Evolutionary conservation across 2,113 vertebrate genomes (phyloP).

Genomic region (Dasyprocta punctata): DNA sequence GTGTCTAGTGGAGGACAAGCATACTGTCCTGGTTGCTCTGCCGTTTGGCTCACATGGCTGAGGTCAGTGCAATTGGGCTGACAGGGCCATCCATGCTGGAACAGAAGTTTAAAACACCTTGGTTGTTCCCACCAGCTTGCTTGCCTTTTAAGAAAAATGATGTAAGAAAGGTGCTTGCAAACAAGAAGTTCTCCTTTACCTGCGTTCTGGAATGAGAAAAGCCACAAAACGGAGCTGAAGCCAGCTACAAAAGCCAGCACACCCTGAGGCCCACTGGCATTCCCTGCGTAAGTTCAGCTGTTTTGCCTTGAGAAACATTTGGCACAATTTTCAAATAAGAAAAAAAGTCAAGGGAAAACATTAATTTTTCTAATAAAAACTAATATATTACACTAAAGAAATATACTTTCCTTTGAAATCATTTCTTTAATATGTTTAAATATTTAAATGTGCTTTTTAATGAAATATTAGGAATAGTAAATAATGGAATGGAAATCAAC

Average conservation of each 20-base stretch:
- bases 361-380: neutral
- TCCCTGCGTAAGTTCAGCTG: neutral
- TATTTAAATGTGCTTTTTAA: neutral
- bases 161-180: neutral
- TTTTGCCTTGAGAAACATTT: neutral
- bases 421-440: neutral
- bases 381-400: neutral
- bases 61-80: neutral
- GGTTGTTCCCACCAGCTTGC: neutral
- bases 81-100: neutral
- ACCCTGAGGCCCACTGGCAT: too few relatives aligned
- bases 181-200: neutral
- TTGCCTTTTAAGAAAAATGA: neutral
- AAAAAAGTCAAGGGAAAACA: neutral
- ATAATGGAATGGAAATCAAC: neutral
- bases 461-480: neutral
- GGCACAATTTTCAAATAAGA: neutral
- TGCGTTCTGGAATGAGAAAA: neutral
- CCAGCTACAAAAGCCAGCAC: neutral
- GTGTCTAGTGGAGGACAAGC: neutral
- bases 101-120: neutral
- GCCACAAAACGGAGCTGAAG: neutral
- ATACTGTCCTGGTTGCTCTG: fast-evolving
- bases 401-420: neutral
- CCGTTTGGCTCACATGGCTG: neutral